phyloP scores from a whole-genome alignment of 2,888 invertebrate genomes.

The Melipona beecheii region DNA sequence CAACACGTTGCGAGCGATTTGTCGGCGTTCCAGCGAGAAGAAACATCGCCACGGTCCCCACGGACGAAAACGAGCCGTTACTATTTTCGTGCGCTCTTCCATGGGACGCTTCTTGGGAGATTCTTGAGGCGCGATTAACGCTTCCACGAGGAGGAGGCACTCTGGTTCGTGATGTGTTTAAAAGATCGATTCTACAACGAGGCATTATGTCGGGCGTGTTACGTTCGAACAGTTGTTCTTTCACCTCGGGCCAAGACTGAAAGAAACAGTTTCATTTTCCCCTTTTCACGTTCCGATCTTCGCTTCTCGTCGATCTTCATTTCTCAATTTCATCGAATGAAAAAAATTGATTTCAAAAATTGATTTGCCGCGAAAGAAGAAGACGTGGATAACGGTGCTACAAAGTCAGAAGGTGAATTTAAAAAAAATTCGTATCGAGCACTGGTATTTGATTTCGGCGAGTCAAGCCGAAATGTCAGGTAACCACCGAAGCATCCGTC shows the following conservation, averaged over 20 bases:
- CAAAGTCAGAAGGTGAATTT: too few relatives aligned
- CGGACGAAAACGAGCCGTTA: conserved; percentile 43
- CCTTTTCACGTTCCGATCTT: background rate
- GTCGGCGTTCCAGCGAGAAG: conserved; percentile 65
- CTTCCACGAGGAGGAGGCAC: conserved; percentile 23
- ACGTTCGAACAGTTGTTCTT: conserved; percentile 32
- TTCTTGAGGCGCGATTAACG: conserved; percentile 49
- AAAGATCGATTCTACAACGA: conserved; percentile 56
- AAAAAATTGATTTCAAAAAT: too few relatives aligned
- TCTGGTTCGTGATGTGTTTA: conserved; percentile 27
- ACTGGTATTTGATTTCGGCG: background rate
- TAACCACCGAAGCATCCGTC: background rate
- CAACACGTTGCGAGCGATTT: conserved; percentile 69
- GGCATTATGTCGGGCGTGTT: conserved; percentile 49
- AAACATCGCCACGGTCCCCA: conserved; percentile 53
- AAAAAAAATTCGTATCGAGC: too few relatives aligned
- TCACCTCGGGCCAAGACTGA: background rate
- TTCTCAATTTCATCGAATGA: too few relatives aligned
- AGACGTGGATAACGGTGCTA: too few relatives aligned
- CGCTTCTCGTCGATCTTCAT: too few relatives aligned
- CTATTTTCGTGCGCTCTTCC: conserved; percentile 68
- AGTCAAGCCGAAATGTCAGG: background rate
- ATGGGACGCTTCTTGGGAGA: conserved; percentile 35
- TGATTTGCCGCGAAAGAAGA: too few relatives aligned
- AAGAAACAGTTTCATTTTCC: background rate